These are phyloP conservation scores for Leuciscus waleckii DNA, from an alignment of 2,797 vertebrate species.

Conservation along the genomic window DNA sequence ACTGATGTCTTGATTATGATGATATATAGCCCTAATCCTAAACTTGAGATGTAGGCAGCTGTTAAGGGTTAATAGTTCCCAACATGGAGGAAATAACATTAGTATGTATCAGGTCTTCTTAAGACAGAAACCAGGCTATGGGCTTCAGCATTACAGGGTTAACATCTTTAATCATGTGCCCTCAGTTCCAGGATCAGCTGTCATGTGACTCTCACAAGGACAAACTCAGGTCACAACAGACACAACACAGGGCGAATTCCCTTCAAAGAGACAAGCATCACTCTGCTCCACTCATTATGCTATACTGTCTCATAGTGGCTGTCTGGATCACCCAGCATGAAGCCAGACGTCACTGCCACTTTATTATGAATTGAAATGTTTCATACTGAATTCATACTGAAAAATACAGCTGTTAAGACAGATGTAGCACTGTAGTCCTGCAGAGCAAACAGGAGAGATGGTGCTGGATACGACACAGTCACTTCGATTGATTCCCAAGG, in stretches of 20 bases:
- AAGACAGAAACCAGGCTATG: background rate
- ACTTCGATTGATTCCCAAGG: background rate
- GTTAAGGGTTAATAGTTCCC: background rate
- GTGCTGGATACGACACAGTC: background rate
- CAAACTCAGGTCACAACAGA: background rate
- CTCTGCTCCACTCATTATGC: background rate
- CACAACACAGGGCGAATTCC: background rate
- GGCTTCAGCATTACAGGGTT: background rate
- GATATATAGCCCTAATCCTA: too few relatives aligned
- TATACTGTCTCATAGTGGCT: background rate
- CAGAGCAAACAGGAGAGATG: background rate
- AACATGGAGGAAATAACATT: background rate
- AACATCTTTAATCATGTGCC: background rate
- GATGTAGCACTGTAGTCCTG: background rate
- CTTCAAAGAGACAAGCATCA: background rate
- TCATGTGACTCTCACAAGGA: background rate
- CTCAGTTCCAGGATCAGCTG: background rate
- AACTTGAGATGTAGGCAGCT: too few relatives aligned
- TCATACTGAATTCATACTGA: background rate
- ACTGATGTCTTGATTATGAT: too few relatives aligned
- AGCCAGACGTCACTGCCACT: background rate
- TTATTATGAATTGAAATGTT: background rate
- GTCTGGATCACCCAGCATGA: too few relatives aligned
- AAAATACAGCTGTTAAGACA: background rate
- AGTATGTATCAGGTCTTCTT: background rate